A percentile compares a stretch with the other conserved stretches of the same genome.
These are phyloP conservation scores for Bombus picipes DNA, from an alignment of 1,140 invertebrate genomes.

Conservation along the genomic window DNA sequence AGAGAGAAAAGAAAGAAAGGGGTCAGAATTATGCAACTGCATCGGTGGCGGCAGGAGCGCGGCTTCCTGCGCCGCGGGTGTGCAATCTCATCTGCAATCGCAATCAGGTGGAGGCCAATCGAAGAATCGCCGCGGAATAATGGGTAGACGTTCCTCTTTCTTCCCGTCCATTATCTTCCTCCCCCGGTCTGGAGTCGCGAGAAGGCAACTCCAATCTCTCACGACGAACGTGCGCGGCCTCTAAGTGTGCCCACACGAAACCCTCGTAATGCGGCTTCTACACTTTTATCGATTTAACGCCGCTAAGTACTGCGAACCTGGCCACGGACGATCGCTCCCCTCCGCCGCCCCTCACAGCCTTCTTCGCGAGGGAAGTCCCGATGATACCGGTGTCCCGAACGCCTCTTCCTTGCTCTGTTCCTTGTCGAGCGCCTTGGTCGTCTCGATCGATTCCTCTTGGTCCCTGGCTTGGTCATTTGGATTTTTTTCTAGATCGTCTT, in stretches of 20 bases:
- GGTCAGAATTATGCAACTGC: conserved; percentile 62
- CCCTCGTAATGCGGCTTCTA: conserved; percentile 61
- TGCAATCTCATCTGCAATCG: conserved; percentile 69
- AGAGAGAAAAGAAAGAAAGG: neutral
- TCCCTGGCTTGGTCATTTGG: neutral
- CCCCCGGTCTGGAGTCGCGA: conserved; percentile 41
- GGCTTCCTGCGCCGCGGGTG: conserved; percentile 51
- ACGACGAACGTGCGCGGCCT: conserved; percentile 58
- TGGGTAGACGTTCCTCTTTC: conserved; percentile 59
- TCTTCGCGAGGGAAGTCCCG: neutral
- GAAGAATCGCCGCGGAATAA: conserved; percentile 65
- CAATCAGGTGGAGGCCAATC: conserved; percentile 66
- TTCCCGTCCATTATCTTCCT: conserved; percentile 61
- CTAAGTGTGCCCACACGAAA: conserved; percentile 59
- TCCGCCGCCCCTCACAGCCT: neutral
- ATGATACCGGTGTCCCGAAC: conserved; percentile 33
- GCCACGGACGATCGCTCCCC: conserved; percentile 39
- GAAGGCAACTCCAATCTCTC: conserved; percentile 60
- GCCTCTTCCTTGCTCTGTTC: neutral
- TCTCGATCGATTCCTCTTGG: neutral
- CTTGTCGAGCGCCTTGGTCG: no score
- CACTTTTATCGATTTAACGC: conserved; percentile 64
- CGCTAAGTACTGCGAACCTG: conserved; percentile 43
- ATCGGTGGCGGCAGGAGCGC: conserved; percentile 25
- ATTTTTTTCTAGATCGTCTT: neutral